A percentile compares a stretch with the other conserved stretches of the same genome.
Evolutionary conservation across 2,797 vertebrate genomes (phyloP).

Genomic region (Sebastes iracundus): DNA sequence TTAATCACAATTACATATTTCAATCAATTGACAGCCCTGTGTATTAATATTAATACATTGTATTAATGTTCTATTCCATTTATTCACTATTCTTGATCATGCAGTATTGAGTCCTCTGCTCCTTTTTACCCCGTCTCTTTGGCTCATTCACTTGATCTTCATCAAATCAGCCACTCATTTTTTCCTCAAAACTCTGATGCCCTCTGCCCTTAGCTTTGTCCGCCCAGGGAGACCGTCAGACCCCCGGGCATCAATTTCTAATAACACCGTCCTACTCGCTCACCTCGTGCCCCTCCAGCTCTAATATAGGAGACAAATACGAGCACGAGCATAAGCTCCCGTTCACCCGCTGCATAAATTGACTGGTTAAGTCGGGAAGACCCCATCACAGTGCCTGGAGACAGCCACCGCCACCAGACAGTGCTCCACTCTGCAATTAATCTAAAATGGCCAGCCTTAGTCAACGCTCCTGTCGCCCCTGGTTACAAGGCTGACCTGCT

Average conservation of each 20-base stretch:
- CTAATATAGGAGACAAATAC: conserved; percentile 51
- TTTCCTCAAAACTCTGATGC: conserved; percentile 20
- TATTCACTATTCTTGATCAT: neutral
- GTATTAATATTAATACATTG: too few relatives aligned
- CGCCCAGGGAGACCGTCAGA: conserved; percentile 28
- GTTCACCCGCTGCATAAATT: conserved; percentile 50
- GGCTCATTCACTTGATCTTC: conserved; percentile 25
- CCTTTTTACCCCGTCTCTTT: neutral
- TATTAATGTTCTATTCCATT: neutral
- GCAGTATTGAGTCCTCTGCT: neutral
- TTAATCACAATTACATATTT: too few relatives aligned
- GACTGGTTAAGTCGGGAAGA: conserved; percentile 26
- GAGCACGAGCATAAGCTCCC: conserved; percentile 17
- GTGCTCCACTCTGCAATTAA: conserved; percentile 55
- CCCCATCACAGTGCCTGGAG: conserved; percentile 34
- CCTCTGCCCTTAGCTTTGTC: conserved; percentile 45
- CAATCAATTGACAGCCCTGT: too few relatives aligned
- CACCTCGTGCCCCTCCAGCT: conserved; percentile 29
- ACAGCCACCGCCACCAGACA: conserved; percentile 34
- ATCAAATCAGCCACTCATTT: conserved; percentile 20
- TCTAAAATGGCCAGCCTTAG: conserved; percentile 61
- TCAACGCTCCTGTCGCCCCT: conserved; percentile 50
- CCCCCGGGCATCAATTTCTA: conserved; percentile 55
- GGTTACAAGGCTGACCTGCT: conserved; percentile 62
- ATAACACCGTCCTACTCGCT: conserved; percentile 42